Evolutionary conservation across 2,888 invertebrate species (phyloP), one percentile per base, ranked within the genome.

Genomic region (Ormyrus thymus): DNA sequence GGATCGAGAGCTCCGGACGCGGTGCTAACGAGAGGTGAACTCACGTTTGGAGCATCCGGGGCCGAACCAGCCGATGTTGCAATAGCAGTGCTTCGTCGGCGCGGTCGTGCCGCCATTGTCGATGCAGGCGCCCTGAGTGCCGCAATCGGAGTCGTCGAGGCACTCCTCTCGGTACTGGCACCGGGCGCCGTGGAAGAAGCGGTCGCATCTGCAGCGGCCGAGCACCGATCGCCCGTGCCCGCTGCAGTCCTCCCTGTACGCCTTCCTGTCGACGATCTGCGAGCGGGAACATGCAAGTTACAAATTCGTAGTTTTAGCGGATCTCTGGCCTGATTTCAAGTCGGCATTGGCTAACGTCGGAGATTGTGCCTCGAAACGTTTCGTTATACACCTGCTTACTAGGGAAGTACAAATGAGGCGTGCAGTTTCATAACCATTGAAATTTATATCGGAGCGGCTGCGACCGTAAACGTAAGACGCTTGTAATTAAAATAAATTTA

Each of bases 151-250:
- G 89, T 97, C 95, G 69, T 93, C 94, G 8, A 93, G 91, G 87
- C 98, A 98, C 88, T 98, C 98, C 87, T 98, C 97, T 81, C 93
- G 92, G 90, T 95, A 97, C 91, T 98, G 97, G 87, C 98, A 98
- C 48, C 94, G 92, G 0, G 94, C 87, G 0, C 98, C 98, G 82
- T 94, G 95, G 90, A 94, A 96, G 85, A 96, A 92, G 86, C 95
- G 93, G 88, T 95, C 94, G 88, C 96, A 96, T 86, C 95, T 95
- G 86, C 96, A 96, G 51, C 95, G 93, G 5, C 94, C 95, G 55
- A 95, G 91, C 86, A 95, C 93, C 91, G 94, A 94, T 90, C 94
- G 94, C 5, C 98, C 98, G 86, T 96, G 95, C 1, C 95, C 95
- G 69, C 95, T 95, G 88, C 98, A 98, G 1, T 93, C 93, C 90